Base-by-base conservation (phyloP, 2,113 vertebrate species). In the Xerus inauris region DNA sequence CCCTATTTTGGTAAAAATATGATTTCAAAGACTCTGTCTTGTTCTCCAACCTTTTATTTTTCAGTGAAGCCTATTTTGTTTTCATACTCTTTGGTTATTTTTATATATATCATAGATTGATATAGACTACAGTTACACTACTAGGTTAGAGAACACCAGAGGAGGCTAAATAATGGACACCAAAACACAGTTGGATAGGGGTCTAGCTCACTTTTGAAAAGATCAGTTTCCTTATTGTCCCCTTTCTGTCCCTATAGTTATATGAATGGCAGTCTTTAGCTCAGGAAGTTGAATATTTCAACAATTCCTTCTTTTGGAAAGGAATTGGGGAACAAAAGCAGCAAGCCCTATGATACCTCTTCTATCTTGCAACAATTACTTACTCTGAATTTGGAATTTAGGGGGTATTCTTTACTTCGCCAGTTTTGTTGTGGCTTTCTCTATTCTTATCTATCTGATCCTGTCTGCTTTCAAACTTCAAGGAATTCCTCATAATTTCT, bases 401-500 rank as follows among this genome's bases (percentile, higher is more conserved):
- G 30, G 4, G 6, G 64, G 92, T 94, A 16, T 87, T 96, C 59
- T 75, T 79, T 80, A 84, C 17, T 51, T 91, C 10, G 45, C 38
- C 10, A 54, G 12, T 91, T 91, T 87, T 86, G 19, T 45, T 90
- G 4, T 19, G 22, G 28, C 24, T 73, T 82, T 47, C 19, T 65
- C 28, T 84, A 19, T 87, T 80, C 16, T 82, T 89, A 9, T 47
- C 59, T 76, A 19, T 75, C 38, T 69, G 42, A 71, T 85, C 42
- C 65, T 96, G 10, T 64, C 32, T 87, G 26, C 42, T 79, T 82
- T 79, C 71, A 79, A 47, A 40, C 17, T 79, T 90, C 72, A 59
- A 96, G 76, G 67, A 88, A 89, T 22, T 71, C 22, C n/a, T 87
- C 65, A 64, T 84, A 49, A 94, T 75, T 92, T 87, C 35, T 67